A percentile compares a stretch with the other conserved stretches of the same genome.
These are phyloP conservation scores for Siniperca scherzeri DNA, from an alignment of 2,797 vertebrate species.

Conservation along the genomic window DNA sequence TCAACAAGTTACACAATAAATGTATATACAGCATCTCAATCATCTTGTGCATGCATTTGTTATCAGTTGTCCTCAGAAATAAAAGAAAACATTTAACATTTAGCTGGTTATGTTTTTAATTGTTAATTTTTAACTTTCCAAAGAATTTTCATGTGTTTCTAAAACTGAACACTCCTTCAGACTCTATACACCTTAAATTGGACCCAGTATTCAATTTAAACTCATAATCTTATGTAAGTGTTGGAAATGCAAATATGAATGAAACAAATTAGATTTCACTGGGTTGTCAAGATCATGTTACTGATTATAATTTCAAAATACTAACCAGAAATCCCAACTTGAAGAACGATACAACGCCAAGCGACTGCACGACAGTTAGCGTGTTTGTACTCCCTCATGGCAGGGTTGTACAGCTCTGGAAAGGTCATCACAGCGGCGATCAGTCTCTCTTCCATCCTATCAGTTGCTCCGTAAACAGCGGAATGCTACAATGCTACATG, in stretches of 20 bases:
- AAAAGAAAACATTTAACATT: neutral
- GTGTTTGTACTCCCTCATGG: no score
- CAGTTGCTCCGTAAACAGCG: no score
- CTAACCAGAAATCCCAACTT: no score
- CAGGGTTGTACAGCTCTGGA: no score
- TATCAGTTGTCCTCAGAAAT: slow-evolving; percentile 7
- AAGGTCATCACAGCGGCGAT: no score
- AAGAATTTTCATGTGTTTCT: neutral
- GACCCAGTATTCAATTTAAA: neutral
- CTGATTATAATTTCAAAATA: neutral
- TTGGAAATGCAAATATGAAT: slow-evolving; percentile 28
- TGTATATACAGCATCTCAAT: slow-evolving; percentile 60
- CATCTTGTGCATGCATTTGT: slow-evolving; percentile 44
- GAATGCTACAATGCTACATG: no score
- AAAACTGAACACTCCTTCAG: neutral
- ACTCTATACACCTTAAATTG: neutral
- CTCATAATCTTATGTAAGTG: neutral
- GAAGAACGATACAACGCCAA: no score
- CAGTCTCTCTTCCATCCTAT: no score
- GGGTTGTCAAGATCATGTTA: slow-evolving; percentile 21
- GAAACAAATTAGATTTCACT: slow-evolving; percentile 6
- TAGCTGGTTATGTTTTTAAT: neutral
- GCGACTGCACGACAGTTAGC: no score
- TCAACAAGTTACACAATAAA: slow-evolving; percentile 78
- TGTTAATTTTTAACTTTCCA: neutral